These are phyloP conservation scores for Pteria penguin DNA, from an alignment of 2,888 invertebrate genomes.

Conservation along the genomic window DNA sequence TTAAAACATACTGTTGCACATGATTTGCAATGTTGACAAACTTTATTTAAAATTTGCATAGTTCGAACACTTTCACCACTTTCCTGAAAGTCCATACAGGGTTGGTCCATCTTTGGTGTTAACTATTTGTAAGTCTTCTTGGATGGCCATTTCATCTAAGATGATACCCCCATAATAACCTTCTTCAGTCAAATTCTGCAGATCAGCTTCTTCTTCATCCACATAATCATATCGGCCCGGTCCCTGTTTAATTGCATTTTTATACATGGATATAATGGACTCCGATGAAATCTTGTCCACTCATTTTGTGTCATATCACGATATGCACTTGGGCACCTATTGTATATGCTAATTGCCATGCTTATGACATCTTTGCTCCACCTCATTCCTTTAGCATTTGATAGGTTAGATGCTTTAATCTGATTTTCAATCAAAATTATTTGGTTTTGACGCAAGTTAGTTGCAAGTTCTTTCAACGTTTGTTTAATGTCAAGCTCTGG, in stretches of 20 bases:
- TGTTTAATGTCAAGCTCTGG: too few species aligned
- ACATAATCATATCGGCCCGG: constrained; percentile 24
- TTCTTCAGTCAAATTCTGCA: background rate
- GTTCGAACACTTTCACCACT: background rate
- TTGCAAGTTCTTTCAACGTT: background rate
- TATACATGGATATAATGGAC: background rate
- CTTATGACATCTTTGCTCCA: constrained; percentile 28
- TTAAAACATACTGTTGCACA: constrained; percentile 15
- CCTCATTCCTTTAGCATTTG: too few species aligned
- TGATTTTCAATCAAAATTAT: constrained; percentile 11
- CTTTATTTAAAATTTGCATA: background rate
- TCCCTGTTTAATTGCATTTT: constrained; percentile 22
- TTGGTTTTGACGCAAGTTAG: constrained; percentile 17
- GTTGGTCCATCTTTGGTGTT: background rate
- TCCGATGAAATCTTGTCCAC: too few species aligned
- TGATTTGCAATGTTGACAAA: constrained; percentile 1
- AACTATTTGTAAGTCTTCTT: constrained; percentile 20
- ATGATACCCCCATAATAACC: constrained; percentile 25
- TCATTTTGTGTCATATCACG: constrained; percentile 9
- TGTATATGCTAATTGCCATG: constrained; percentile 24
- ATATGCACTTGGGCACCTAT: constrained; percentile 19
- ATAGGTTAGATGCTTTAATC: constrained; percentile 5
- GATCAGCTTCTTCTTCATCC: too few species aligned
- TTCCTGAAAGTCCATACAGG: background rate
- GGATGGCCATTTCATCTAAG: constrained; percentile 27